A percentile compares a stretch with the other conserved stretches of the same genome.
These are phyloP conservation scores for Scomber japonicus DNA, from an alignment of 2,113 vertebrate genomes.

Conservation along the genomic window DNA sequence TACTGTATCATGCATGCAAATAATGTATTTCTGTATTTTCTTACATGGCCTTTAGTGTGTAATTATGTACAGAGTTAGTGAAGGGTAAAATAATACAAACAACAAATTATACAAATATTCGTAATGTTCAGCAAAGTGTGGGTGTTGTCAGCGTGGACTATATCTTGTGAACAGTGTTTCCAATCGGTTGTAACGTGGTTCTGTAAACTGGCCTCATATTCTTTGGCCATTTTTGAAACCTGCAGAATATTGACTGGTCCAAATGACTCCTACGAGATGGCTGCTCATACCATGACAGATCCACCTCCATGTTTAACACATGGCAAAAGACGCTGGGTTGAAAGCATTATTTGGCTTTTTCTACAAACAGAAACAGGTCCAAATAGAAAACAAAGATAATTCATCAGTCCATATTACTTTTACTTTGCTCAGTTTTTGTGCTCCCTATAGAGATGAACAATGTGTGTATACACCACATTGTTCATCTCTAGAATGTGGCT, in stretches of 20 bases:
- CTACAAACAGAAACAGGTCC: conserved; percentile 17
- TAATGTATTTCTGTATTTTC: not conserved
- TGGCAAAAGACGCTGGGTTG: conserved; percentile 65
- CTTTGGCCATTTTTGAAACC: conserved; percentile 48
- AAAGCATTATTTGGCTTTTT: conserved; percentile 43
- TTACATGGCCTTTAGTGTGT: not conserved
- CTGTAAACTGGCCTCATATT: conserved; percentile 33
- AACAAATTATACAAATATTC: not conserved
- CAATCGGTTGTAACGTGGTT: not conserved
- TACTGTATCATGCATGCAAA: not conserved
- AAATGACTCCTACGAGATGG: conserved; percentile 79
- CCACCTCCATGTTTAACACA: conserved; percentile 80
- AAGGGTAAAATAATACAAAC: not conserved
- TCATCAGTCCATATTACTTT: conserved; percentile 1
- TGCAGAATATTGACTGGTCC: conserved; percentile 66
- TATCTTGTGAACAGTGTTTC: not conserved
- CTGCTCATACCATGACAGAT: conserved; percentile 78
- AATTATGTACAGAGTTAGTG: not conserved
- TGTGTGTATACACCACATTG: not conserved
- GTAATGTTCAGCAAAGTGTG: not conserved
- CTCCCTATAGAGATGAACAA: not conserved
- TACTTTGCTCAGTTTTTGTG: not conserved
- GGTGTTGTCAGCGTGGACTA: not conserved
- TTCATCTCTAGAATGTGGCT: not conserved
- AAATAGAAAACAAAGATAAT: conserved; percentile 44